Conservation (phyloP, 2,888 invertebrate genomes). For the Sphaeridia pumilis region DNA sequence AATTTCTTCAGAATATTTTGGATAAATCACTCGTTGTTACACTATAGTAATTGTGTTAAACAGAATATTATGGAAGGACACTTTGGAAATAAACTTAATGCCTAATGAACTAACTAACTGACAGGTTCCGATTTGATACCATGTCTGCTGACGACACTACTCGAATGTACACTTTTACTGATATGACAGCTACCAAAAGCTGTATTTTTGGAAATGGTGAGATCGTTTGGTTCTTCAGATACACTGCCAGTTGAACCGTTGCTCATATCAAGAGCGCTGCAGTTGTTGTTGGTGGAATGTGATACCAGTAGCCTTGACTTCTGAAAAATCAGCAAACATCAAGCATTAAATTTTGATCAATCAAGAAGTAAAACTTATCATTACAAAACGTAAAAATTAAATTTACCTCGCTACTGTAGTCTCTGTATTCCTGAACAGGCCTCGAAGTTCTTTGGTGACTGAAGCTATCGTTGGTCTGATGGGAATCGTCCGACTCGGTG, state of each 20-base stretch:
- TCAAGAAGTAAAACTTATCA: background rate
- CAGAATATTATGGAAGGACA: background rate
- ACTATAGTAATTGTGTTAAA: background rate
- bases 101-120: background rate
- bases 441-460: background rate
- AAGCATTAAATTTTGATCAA: background rate
- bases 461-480: constrained; percentile 2
- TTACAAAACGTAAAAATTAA: background rate
- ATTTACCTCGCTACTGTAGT: background rate
- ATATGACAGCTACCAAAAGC: background rate
- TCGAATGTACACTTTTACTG: constrained; percentile 5
- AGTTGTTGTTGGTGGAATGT: background rate
- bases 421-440: background rate
- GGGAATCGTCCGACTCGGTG: constrained; percentile 12
- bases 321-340: background rate
- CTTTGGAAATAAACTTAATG: background rate
- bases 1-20: background rate
- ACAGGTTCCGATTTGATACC: constrained; percentile 17
- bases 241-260: background rate
- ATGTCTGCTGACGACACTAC: constrained; percentile 2
- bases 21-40: background rate
- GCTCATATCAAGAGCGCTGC: constrained; percentile 14
- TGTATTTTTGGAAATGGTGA: constrained; percentile 10
- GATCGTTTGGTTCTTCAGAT: constrained; percentile 12
- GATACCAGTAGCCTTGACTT: background rate